Evolutionary conservation across 2,888 invertebrate species (phyloP), one percentile per base, ranked within the genome.

Genomic region (Osmoderma eremita): DNA sequence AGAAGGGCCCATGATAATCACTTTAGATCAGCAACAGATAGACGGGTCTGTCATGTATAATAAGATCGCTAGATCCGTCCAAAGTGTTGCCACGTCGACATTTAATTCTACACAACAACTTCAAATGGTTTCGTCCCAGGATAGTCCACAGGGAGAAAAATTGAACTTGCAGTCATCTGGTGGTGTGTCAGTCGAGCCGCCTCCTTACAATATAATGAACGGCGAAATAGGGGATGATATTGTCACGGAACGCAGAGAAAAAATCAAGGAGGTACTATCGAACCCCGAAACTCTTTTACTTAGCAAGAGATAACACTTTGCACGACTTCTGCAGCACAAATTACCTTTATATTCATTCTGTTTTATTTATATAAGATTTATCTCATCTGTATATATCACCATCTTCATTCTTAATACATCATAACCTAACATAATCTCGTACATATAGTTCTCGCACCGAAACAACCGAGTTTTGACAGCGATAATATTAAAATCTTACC

Each of bases 201-300:
- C 36, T 17, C 18, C 13, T 36, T 36, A 50, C 42, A 17, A 12
- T 8, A 39, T 10, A 10, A 51, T 30, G 3, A 22, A 51, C 8
- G 20, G 20, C 15, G 50, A 51, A 51, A 13, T 30, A 6, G 22
- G 22, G 13, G 78, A 77, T 67, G 74, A 78, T 73, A 79, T 80
- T 74, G 80, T 82, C 77, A 75, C 76, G 68, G 78, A 76, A 64
- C 82, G 82, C 69, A 80, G 82, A 70, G 77, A 81, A 65, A 80
- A 79, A 75, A 79, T 85, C 67, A 81, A 83, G 75, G 78, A 80
- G 80, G 80, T 80, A 77, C 67, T 58, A 63, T 30, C 30, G 41
- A 51, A 50, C 24, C 20, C 56, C 5, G 41, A 20, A 12, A 56
- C 5, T 13, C 13, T 39, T 41, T 2, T 10, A 12, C 5, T n/a